phyloP scores from a whole-genome alignment of 1,140 invertebrate species.

The Drosophila ficusphila region DNA sequence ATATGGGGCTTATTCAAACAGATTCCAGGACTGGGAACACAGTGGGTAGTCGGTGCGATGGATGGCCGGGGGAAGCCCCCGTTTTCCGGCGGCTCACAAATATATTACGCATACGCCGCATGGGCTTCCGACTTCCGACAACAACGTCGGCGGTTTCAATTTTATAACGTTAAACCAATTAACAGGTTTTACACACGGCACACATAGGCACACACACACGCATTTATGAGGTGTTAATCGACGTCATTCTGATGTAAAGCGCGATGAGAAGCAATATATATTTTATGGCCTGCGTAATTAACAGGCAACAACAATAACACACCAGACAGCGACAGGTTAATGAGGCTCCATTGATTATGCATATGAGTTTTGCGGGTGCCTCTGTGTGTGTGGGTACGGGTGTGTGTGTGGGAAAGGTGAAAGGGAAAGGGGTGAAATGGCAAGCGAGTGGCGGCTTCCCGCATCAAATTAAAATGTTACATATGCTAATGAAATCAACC shows the following conservation, averaged over 20 bases:
- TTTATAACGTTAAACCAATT: conserved; percentile 80
- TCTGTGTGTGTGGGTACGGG: neutral
- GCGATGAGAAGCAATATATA: conserved; percentile 68
- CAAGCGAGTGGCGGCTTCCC: conserved; percentile 40
- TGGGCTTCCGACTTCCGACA: conserved; percentile 56
- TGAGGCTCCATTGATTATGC: conserved; percentile 80
- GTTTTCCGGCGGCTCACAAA: conserved; percentile 16
- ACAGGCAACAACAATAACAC: conserved; percentile 63
- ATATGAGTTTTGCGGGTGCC: conserved; percentile 56
- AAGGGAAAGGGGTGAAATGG: neutral
- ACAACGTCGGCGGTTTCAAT: conserved; percentile 63
- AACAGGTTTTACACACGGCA: conserved; percentile 56
- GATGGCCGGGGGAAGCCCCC: neutral
- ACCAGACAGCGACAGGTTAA: conserved; percentile 64
- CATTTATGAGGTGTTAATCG: conserved; percentile 73
- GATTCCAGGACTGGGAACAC: neutral
- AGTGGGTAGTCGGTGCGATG: neutral
- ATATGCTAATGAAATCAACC: conserved; percentile 80
- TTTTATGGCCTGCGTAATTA: conserved; percentile 70
- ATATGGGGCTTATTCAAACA: neutral
- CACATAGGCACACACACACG: neutral
- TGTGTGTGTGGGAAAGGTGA: neutral
- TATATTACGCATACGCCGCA: conserved; percentile 67
- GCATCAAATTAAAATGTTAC: conserved; percentile 76
- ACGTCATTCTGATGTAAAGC: conserved; percentile 78